Conservation (phyloP, 2,888 invertebrate genomes). For the Reticulitermes lucifugus region DNA sequence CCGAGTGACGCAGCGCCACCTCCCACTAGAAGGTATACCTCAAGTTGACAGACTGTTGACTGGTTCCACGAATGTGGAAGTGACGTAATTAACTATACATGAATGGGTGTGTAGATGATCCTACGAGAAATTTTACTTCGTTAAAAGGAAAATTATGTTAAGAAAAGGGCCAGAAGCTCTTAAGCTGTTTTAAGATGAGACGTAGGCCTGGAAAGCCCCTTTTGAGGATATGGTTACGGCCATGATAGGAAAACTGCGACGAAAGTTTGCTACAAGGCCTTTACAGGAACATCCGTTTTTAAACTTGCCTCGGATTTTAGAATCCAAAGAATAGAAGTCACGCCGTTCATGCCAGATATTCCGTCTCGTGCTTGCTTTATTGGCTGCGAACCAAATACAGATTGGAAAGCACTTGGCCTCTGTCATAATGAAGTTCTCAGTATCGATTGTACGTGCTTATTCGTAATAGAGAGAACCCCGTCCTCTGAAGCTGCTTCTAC, state of each 20-base stretch:
- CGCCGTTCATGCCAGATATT: not conserved
- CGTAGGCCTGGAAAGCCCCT: not conserved
- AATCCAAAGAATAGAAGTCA: not conserved
- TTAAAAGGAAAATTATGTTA: too few species aligned
- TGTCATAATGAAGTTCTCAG: conserved; percentile 7
- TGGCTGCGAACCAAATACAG: conserved; percentile 1
- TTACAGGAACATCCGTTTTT: not conserved
- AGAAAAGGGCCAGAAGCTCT: too few species aligned
- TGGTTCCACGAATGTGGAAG: too few species aligned
- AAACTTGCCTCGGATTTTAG: not conserved
- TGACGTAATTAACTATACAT: too few species aligned
- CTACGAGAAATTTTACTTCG: too few species aligned
- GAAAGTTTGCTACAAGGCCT: not conserved
- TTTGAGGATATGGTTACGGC: not conserved
- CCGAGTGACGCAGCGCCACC: too few species aligned
- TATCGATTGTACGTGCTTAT: not conserved
- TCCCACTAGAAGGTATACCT: too few species aligned
- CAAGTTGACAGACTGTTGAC: too few species aligned
- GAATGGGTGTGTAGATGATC: too few species aligned
- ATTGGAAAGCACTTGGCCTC: not conserved
- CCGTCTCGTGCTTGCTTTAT: not conserved
- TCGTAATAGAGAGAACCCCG: too few species aligned
- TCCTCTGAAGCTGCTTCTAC: not conserved
- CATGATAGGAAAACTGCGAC: not conserved
- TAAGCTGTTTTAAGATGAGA: too few species aligned